Evolutionary conservation across 2,797 vertebrate genomes (phyloP).

Genomic region (Cossypha niveicapilla): DNA sequence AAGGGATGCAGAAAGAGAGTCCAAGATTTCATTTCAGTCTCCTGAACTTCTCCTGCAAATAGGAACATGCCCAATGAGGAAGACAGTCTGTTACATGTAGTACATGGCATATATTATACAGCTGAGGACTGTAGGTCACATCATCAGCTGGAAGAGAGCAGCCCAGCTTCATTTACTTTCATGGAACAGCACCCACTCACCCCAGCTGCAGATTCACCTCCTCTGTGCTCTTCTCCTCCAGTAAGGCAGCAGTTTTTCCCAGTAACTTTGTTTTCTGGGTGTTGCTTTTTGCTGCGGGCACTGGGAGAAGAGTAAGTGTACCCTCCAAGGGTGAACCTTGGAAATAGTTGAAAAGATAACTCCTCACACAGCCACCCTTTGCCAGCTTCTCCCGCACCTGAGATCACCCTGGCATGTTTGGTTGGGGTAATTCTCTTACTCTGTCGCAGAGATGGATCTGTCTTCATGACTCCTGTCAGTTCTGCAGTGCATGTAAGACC

Average conservation of each 20-base stretch:
- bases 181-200: background rate
- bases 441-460: background rate
- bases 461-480: background rate
- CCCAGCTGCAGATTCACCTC: background rate
- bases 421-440: background rate
- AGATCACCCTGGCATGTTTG: background rate
- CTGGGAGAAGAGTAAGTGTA: fast-evolving
- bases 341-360: background rate
- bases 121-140: background rate
- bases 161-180: background rate
- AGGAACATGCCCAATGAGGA: background rate
- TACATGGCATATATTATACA: background rate
- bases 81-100: background rate
- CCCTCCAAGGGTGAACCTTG: background rate
- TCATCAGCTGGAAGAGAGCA: background rate
- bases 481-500: background rate
- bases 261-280: background rate
- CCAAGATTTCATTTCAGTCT: background rate
- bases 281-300: background rate
- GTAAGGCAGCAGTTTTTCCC: background rate
- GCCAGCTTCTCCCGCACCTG: background rate
- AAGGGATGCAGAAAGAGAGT: background rate
- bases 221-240: background rate
- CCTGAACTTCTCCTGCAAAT: background rate
- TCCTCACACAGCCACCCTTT: background rate